Conservation (phyloP, 2,888 invertebrate genomes). For the Limenitis arthemis region DNA sequence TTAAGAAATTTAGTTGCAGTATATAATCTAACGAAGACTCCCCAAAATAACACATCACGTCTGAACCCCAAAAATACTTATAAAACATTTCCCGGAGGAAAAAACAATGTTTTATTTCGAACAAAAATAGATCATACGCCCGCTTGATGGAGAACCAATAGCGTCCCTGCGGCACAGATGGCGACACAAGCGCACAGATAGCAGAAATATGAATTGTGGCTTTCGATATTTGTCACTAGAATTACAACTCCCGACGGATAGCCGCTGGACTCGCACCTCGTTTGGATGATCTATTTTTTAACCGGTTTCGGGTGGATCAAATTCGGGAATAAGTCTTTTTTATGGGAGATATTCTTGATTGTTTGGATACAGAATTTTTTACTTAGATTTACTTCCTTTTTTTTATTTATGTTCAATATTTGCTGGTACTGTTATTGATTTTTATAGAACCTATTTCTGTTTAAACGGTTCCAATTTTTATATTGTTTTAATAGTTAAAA, state of each 20-base stretch:
- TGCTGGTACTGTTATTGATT: too few species aligned
- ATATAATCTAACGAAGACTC: not conserved
- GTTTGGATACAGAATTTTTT: not conserved
- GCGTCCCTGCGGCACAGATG: constrained; percentile 68
- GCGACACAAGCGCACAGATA: constrained; percentile 66
- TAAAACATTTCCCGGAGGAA: constrained; percentile 66
- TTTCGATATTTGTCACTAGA: constrained; percentile 73
- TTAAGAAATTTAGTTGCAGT: not conserved
- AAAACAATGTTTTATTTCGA: constrained; percentile 65
- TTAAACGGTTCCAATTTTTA: too few species aligned
- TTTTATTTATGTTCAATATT: not conserved
- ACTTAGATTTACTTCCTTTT: not conserved
- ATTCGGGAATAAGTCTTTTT: constrained; percentile 5
- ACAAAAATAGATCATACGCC: constrained; percentile 69
- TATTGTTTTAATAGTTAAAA: too few species aligned
- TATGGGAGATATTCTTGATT: not conserved
- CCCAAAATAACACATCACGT: constrained; percentile 53
- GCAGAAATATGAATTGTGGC: constrained; percentile 70
- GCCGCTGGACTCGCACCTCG: constrained; percentile 60
- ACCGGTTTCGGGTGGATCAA: constrained; percentile 30
- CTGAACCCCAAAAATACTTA: constrained; percentile 59
- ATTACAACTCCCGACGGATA: constrained; percentile 66
- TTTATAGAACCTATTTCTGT: too few species aligned
- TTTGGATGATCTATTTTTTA: constrained; percentile 60
- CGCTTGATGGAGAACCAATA: constrained; percentile 70